Conservation (phyloP, 2,888 invertebrate genomes). For the Eupeodes luniger region DNA sequence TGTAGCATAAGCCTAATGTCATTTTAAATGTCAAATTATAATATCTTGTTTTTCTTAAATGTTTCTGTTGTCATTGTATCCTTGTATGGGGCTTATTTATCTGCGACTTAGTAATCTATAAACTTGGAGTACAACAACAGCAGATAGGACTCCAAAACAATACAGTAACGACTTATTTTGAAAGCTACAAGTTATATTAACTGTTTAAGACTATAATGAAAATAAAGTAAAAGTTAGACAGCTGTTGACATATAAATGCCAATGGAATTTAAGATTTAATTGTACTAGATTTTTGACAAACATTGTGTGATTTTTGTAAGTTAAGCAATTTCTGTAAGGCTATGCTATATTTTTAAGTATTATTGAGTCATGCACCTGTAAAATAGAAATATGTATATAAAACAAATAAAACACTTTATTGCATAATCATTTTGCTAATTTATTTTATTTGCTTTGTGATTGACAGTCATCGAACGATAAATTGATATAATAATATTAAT, state of each 20-base stretch:
- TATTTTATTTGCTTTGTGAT: slow-evolving; percentile 60
- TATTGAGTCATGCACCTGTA: no score
- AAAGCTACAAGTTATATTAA: no score
- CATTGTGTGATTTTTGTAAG: no score
- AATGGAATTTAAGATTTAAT: no score
- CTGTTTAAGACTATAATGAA: no score
- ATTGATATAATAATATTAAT: slow-evolving; percentile 19
- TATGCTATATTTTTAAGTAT: no score
- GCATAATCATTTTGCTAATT: slow-evolving; percentile 52
- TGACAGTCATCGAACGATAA: slow-evolving; percentile 57
- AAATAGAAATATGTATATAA: no score
- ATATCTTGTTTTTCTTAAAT: not conserved
- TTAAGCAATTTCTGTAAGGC: no score
- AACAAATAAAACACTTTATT: slow-evolving; percentile 30
- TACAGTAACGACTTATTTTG: not conserved
- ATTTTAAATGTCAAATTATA: not conserved
- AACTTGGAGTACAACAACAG: not conserved
- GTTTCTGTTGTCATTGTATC: not conserved
- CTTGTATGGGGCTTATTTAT: not conserved
- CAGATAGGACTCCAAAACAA: not conserved
- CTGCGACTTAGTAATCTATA: no score
- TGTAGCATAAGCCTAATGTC: not conserved
- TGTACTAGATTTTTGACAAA: no score
- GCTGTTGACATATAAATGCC: no score
- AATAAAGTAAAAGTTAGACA: no score